Percentiles rank a stretch among this genome's conserved stretches.
Evolutionary conservation across 2,797 vertebrate species (phyloP).

Genomic region (Scolopax rusticola): DNA sequence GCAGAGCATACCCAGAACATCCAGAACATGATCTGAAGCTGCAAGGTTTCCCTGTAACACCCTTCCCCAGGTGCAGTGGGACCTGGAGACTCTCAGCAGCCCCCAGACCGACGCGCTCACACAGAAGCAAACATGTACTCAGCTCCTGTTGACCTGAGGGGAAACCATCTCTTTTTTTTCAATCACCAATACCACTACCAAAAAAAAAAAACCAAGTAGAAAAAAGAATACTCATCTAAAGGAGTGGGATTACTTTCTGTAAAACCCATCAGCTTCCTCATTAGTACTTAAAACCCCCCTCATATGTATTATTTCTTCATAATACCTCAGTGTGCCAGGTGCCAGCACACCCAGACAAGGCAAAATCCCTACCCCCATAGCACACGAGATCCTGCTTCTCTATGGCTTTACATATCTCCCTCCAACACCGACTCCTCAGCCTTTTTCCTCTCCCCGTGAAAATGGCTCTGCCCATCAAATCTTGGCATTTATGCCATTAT

Average conservation of each 20-base stretch:
- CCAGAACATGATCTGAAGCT: neutral
- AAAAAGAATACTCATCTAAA: neutral
- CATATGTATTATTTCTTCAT: neutral
- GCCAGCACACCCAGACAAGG: neutral
- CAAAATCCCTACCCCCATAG: neutral
- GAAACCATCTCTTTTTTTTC: neutral
- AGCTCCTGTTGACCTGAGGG: neutral
- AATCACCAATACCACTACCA: neutral
- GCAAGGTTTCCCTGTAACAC: neutral
- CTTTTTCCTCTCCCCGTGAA: constrained; percentile 10
- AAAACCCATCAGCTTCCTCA: neutral
- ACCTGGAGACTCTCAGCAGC: neutral
- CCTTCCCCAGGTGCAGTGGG: neutral
- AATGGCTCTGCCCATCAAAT: constrained; percentile 61
- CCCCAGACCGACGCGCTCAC: neutral
- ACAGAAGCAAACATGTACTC: neutral
- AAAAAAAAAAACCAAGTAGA: neutral
- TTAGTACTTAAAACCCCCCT: neutral
- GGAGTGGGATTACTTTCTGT: neutral
- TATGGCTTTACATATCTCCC: neutral
- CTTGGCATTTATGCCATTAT: constrained; percentile 58
- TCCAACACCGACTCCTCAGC: neutral
- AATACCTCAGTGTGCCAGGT: neutral
- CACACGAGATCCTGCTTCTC: neutral
- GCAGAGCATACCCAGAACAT: neutral